Percentiles rank a stretch among this genome's conserved stretches.
phyloP scores from a whole-genome alignment of 2,113 vertebrate species.

The Sclerurus mexicanus region DNA sequence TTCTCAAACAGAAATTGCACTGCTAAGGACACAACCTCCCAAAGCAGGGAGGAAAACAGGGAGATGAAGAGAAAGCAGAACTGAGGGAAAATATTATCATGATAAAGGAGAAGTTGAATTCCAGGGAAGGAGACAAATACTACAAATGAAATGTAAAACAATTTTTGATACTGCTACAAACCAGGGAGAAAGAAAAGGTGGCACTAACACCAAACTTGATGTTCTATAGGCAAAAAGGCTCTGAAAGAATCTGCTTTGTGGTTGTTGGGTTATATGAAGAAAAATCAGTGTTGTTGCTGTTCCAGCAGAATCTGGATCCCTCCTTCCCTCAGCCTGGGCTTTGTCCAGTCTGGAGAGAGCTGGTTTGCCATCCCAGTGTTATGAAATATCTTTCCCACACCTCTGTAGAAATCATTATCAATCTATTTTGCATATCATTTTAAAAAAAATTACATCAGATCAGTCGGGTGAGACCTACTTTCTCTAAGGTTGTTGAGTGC shows the following conservation, averaged over 20 bases:
- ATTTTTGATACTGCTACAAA: not conserved
- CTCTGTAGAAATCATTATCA: not conserved
- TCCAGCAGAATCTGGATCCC: not conserved
- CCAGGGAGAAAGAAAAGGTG: not conserved
- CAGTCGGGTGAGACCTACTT: not conserved
- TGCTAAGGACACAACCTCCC: not conserved
- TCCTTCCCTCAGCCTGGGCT: not conserved
- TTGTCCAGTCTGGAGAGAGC: not conserved
- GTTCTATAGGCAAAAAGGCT: not conserved
- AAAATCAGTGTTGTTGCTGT: not conserved
- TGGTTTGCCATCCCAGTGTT: not conserved
- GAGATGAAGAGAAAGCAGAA: not conserved
- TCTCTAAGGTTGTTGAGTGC: not conserved
- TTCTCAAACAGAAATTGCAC: not conserved
- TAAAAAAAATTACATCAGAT: not conserved
- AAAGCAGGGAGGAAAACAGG: not conserved
- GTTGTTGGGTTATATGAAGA: accelerated
- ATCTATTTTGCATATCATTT: not conserved
- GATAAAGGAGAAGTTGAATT: not conserved
- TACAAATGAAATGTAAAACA: not conserved
- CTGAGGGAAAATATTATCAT: not conserved
- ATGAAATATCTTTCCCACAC: not conserved
- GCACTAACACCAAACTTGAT: not conserved
- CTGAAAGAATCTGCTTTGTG: not conserved
- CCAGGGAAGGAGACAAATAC: not conserved